phyloP scores from a whole-genome alignment of 2,797 vertebrate genomes.

The Danio kyathit region DNA sequence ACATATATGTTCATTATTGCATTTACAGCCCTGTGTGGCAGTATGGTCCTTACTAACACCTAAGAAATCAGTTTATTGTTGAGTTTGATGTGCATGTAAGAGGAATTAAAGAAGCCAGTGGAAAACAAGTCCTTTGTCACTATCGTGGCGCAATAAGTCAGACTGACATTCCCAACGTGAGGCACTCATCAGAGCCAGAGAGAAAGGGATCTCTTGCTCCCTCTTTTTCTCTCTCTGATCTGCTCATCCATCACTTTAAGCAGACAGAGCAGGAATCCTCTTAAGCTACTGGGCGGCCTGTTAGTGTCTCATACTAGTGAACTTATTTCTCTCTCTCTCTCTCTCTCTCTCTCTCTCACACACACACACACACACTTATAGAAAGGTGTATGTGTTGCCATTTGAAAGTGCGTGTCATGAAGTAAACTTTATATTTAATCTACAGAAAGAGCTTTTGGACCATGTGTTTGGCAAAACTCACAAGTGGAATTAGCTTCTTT shows the following conservation, averaged over 20 bases:
- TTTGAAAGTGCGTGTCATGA: too few species aligned
- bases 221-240: constrained; percentile 46
- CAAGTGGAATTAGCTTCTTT: too few species aligned
- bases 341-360: too few species aligned
- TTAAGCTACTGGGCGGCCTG: constrained; percentile 54
- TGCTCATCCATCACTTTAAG: constrained; percentile 55
- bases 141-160: constrained; percentile 32
- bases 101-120: neutral
- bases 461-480: too few species aligned
- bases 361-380: constrained; percentile 6
- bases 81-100: neutral
- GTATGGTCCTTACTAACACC: neutral
- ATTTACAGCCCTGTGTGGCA: neutral
- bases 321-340: constrained; percentile 21
- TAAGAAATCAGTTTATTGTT: neutral
- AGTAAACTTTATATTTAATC: neutral
- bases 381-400: neutral
- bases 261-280: constrained; percentile 54
- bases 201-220: neutral
- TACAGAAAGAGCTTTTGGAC: too few species aligned
- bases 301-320: constrained; percentile 52
- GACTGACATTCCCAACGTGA: constrained; percentile 25
- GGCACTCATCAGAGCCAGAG: constrained; percentile 36
- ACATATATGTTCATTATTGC: neutral
- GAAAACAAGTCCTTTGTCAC: constrained; percentile 10